These are phyloP conservation scores for Aldrovandia affinis DNA, from an alignment of 2,797 vertebrate genomes.

Conservation along the genomic window DNA sequence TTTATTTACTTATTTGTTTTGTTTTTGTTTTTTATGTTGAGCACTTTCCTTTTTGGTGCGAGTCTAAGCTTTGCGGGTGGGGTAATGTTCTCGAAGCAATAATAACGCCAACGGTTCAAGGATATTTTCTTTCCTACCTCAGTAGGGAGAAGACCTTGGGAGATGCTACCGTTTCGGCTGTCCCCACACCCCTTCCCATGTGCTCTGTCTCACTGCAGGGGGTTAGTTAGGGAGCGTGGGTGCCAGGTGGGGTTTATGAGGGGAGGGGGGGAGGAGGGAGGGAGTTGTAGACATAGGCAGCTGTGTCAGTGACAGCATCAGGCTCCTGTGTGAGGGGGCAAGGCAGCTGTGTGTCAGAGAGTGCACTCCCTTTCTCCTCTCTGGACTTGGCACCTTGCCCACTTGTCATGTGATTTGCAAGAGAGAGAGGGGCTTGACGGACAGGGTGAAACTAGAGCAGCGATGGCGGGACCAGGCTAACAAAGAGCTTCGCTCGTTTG, in stretches of 20 bases:
- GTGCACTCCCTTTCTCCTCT: background rate
- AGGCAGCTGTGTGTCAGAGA: slow-evolving; percentile 18
- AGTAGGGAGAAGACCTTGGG: background rate
- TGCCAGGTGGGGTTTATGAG: slow-evolving; percentile 5
- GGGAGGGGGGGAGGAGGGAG: no score
- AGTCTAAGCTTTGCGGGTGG: background rate
- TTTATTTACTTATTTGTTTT: background rate
- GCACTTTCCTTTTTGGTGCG: background rate
- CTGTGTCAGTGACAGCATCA: slow-evolving; percentile 7
- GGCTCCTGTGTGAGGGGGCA: background rate
- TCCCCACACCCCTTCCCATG: background rate
- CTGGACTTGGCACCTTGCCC: background rate
- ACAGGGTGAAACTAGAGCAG: background rate
- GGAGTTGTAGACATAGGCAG: background rate
- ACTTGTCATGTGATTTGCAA: slow-evolving; percentile 26
- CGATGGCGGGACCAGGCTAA: background rate
- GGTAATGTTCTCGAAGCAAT: background rate
- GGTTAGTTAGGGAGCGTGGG: background rate
- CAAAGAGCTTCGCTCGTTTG: background rate
- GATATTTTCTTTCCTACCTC: background rate
- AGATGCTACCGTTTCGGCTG: background rate
- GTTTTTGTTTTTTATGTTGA: background rate
- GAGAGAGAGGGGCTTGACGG: background rate
- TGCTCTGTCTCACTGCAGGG: background rate
- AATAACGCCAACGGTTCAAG: background rate